Conservation (phyloP, 2,888 invertebrate species). For the Lithophane semibrunnea region DNA sequence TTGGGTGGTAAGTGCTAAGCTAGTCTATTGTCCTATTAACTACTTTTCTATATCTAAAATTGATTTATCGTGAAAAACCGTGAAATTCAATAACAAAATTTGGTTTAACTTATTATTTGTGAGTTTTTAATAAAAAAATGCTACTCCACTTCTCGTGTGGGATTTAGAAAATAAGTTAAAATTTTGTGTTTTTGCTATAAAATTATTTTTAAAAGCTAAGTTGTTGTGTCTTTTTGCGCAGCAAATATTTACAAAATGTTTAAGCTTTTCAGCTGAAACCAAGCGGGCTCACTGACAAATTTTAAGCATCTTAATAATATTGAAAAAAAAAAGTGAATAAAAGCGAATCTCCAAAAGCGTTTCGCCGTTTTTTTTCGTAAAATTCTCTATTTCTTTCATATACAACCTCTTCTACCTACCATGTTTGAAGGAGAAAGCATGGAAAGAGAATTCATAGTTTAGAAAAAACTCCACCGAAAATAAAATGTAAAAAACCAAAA, state of each 20-base stretch:
- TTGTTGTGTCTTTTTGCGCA: conserved; percentile 44
- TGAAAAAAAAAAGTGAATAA: conserved; percentile 41
- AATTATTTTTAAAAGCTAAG: conserved; percentile 47
- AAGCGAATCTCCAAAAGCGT: conserved; percentile 62
- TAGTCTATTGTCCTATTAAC: conserved; percentile 61
- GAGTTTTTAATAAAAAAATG: conserved; percentile 30
- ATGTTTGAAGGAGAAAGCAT: conserved; percentile 90
- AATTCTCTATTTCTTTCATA: conserved; percentile 82
- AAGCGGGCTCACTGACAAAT: conserved; percentile 55
- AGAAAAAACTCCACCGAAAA: conserved; percentile 76
- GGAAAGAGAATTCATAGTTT: conserved; percentile 89
- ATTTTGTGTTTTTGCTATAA: conserved; percentile 40
- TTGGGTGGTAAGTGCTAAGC: conserved; percentile 55
- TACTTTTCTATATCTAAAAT: conserved; percentile 65
- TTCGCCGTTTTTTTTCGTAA: conserved; percentile 46
- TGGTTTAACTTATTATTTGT: conserved; percentile 28
- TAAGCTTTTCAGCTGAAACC: conserved; percentile 60
- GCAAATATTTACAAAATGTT: conserved; percentile 57
- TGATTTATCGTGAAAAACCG: conserved; percentile 48
- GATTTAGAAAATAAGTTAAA: conserved; percentile 50
- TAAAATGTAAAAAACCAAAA: conserved; percentile 66
- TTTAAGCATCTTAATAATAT: conserved; percentile 58
- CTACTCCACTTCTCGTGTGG: conserved; percentile 66
- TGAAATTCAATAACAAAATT: conserved; percentile 41
- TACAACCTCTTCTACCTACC: conserved; percentile 91